A percentile compares a stretch with the other conserved stretches of the same genome.
These are phyloP conservation scores for Marronus borbonicus DNA, from an alignment of 2,888 invertebrate genomes.

Conservation along the genomic window DNA sequence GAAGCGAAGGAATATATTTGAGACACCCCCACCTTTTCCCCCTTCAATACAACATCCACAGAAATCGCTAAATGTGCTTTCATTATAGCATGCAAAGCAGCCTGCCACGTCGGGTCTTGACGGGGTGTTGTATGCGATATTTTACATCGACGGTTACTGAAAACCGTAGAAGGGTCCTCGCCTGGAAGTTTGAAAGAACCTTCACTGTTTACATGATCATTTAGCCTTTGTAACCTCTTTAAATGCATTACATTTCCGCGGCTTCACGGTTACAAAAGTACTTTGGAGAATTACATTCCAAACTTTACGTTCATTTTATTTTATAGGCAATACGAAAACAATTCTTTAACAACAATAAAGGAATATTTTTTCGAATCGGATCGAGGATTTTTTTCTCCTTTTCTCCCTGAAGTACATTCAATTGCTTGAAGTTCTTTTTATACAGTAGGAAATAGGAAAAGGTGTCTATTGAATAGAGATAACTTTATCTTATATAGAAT, in stretches of 20 bases:
- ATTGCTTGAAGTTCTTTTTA: neutral
- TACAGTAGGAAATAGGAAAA: neutral
- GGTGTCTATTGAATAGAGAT: neutral
- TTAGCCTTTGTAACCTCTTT: conserved; percentile 68
- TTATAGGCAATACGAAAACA: conserved; percentile 50
- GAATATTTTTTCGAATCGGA: conserved; percentile 10
- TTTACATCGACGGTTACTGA: conserved; percentile 60
- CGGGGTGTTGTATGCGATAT: conserved; percentile 61
- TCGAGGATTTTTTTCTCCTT: neutral
- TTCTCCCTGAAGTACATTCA: neutral
- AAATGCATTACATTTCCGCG: conserved; percentile 68
- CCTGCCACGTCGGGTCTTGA: conserved; percentile 61
- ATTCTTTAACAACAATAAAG: conserved; percentile 51
- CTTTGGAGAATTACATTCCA: conserved; percentile 65
- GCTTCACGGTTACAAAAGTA: conserved; percentile 61
- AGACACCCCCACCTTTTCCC: conserved; percentile 47
- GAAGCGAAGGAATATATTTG: conserved; percentile 24
- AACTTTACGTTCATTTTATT: conserved; percentile 55
- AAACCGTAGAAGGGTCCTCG: conserved; percentile 60
- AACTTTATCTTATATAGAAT: neutral
- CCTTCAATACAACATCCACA: conserved; percentile 53
- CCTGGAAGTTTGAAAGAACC: conserved; percentile 59
- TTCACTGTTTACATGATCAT: conserved; percentile 67
- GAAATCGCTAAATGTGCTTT: conserved; percentile 67
- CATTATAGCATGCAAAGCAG: conserved; percentile 69